These are phyloP conservation scores for Dendrolimus pini DNA, from an alignment of 2,888 invertebrate species.

Conservation along the genomic window DNA sequence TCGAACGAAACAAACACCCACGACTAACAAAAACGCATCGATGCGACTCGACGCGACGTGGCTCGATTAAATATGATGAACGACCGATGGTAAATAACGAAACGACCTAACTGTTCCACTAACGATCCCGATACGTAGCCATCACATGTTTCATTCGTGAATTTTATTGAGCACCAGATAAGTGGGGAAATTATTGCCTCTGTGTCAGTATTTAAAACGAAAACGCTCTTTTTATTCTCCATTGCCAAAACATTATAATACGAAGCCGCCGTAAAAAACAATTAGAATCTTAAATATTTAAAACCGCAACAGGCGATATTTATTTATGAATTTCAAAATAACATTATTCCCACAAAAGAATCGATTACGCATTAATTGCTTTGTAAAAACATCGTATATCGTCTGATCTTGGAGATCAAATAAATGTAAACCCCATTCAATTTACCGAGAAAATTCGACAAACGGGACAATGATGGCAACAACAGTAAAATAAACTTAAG, in stretches of 20 bases:
- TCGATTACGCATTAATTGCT: slow-evolving; percentile 40
- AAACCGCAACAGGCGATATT: too few species aligned
- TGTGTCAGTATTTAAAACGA: neutral
- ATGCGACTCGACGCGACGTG: slow-evolving; percentile 25
- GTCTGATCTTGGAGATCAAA: slow-evolving; percentile 33
- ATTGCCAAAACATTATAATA: too few species aligned
- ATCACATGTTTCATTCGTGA: slow-evolving; percentile 43
- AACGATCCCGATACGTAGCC: slow-evolving; percentile 47
- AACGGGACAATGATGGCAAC: neutral
- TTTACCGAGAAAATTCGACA: neutral
- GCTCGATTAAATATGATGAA: slow-evolving; percentile 65
- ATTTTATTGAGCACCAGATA: slow-evolving; percentile 43
- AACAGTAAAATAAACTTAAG: neutral
- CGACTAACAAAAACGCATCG: slow-evolving; percentile 34
- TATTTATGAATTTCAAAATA: too few species aligned
- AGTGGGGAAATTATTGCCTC: slow-evolving; percentile 16
- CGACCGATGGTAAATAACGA: slow-evolving; percentile 49
- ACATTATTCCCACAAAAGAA: slow-evolving; percentile 20
- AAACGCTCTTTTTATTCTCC: slow-evolving; percentile 3
- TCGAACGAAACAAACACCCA: slow-evolving; percentile 24
- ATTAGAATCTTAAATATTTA: too few species aligned
- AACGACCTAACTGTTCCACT: slow-evolving; percentile 53
- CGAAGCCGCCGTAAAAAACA: too few species aligned
- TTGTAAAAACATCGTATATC: slow-evolving; percentile 37
- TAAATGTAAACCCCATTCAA: slow-evolving; percentile 26